Conservation (phyloP, 1,140 invertebrate genomes). For the Papilio polytes region DNA sequence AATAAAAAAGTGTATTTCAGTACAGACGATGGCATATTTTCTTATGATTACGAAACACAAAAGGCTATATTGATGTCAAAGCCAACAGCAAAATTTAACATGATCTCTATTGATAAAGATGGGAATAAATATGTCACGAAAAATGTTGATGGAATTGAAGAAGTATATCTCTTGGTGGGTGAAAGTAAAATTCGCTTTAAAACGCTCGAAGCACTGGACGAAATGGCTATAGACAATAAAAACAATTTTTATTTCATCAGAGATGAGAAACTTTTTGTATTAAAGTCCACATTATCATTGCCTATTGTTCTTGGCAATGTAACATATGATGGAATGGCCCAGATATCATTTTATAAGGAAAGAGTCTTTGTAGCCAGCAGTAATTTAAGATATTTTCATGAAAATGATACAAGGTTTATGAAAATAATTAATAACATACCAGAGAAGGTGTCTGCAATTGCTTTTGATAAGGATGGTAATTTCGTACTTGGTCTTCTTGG, state of each 20-base stretch:
- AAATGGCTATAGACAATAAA: constrained; percentile 68
- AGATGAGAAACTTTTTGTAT: constrained; percentile 62
- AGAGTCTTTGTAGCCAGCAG: constrained; percentile 68
- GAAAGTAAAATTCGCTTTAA: constrained; percentile 64
- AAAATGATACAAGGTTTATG: constrained; percentile 64
- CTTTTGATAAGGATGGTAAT: constrained; percentile 65
- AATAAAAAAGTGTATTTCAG: constrained; percentile 65
- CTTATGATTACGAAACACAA: constrained; percentile 63
- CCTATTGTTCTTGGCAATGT: constrained; percentile 62
- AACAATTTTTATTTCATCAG: constrained; percentile 74
- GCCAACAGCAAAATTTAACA: constrained; percentile 58
- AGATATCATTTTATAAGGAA: constrained; percentile 67
- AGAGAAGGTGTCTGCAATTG: constrained; percentile 63
- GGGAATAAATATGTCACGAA: constrained; percentile 73
- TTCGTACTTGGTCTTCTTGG: constrained; percentile 65
- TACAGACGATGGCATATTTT: constrained; percentile 65
- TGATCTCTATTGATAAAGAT: constrained; percentile 70
- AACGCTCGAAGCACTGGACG: constrained; percentile 60
- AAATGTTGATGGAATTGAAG: constrained; percentile 62
- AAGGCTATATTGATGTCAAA: constrained; percentile 57
- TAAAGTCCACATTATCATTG: constrained; percentile 55
- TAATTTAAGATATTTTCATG: constrained; percentile 62
- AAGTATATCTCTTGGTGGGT: constrained; percentile 61
- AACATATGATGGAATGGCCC: constrained; percentile 62
- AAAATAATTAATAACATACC: constrained; percentile 63